These are phyloP conservation scores for Rhabdomys dilectus DNA, from an alignment of 2,113 vertebrate species.

Conservation along the genomic window DNA sequence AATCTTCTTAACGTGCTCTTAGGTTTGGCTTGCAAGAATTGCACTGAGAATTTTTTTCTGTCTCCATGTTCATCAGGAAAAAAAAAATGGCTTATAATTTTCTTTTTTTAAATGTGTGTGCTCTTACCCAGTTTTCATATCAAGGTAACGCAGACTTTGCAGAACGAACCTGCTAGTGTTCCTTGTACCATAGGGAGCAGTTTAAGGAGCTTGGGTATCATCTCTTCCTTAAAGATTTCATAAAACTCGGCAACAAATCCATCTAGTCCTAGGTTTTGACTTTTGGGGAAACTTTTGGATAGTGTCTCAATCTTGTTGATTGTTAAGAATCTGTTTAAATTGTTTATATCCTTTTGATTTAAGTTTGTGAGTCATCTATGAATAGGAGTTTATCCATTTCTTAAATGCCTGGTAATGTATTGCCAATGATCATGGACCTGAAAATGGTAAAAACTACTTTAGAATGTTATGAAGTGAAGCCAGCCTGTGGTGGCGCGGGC, in stretches of 20 bases:
- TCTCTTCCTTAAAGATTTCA: not conserved
- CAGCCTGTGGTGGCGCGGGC: fast-evolving
- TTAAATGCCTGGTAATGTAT: not conserved
- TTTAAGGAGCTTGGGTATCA: not conserved
- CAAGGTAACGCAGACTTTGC: not conserved
- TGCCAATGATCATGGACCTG: not conserved
- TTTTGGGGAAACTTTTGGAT: not conserved
- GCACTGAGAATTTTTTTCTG: not conserved
- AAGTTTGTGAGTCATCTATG: not conserved
- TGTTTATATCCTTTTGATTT: not conserved
- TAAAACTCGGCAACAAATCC: not conserved
- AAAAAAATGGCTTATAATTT: not conserved
- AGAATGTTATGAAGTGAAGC: not conserved
- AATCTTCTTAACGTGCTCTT: not conserved
- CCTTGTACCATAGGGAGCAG: not conserved
- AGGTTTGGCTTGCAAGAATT: not conserved
- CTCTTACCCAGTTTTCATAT: not conserved
- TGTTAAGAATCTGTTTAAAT: not conserved
- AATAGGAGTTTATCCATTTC: not conserved
- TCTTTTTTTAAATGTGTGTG: not conserved
- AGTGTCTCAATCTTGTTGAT: not conserved
- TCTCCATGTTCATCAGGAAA: not conserved
- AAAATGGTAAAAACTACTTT: not conserved
- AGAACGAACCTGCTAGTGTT: not conserved
- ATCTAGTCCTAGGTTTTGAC: not conserved